These are phyloP conservation scores for Nudaria mundana DNA, from an alignment of 2,888 invertebrate species.

Conservation along the genomic window DNA sequence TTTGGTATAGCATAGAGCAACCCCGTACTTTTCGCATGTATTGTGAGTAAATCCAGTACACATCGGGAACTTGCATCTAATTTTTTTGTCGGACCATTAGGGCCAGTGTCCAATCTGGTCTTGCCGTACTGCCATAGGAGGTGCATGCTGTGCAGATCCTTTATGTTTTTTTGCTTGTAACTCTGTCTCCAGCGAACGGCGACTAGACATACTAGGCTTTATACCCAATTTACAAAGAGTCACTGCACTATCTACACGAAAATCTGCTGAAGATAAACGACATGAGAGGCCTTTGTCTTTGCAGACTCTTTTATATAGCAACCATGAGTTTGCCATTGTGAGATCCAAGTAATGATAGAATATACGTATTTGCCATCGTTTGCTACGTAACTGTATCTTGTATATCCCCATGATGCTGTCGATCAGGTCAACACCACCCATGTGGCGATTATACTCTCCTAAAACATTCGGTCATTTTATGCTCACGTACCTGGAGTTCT, in stretches of 20 bases:
- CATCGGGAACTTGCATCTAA: constrained; percentile 23
- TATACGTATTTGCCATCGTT: constrained; percentile 16
- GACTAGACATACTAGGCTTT: not conserved
- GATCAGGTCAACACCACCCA: not conserved
- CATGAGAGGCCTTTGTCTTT: not conserved
- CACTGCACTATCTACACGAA: constrained; percentile 5
- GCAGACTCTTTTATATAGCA: constrained; percentile 3
- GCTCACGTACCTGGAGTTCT: not conserved
- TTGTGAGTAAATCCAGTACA: not conserved
- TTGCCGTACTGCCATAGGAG: constrained; percentile 20
- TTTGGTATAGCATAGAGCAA: constrained; percentile 4
- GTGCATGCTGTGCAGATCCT: constrained; percentile 6
- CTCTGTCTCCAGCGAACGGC: constrained; percentile 1
- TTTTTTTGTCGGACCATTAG: constrained; percentile 23
- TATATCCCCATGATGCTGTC: not conserved
- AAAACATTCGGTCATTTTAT: not conserved
- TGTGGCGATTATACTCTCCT: not conserved
- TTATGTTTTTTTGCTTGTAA: constrained; percentile 1
- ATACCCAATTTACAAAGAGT: constrained; percentile 6
- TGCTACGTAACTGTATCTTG: not conserved
- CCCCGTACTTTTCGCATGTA: constrained; percentile 3
- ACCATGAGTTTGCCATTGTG: constrained; percentile 12
- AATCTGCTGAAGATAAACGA: constrained; percentile 4
- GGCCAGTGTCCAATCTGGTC: constrained; percentile 31
- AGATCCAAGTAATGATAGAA: constrained; percentile 26